phyloP scores from a whole-genome alignment of 2,797 vertebrate species.

The Danionella dracula region DNA sequence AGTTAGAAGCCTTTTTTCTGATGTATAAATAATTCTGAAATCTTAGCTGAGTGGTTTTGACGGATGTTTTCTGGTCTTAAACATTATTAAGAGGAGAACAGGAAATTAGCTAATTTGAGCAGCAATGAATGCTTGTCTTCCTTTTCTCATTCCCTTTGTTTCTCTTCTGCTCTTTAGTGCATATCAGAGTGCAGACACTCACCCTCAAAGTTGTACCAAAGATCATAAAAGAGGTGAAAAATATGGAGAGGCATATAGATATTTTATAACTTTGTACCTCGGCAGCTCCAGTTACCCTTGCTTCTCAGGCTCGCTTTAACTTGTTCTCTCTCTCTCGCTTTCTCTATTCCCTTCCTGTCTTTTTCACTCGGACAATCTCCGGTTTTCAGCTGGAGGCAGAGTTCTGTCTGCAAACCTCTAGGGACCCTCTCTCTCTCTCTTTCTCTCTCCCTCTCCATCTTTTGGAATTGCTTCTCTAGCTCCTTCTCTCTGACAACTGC shows the following conservation, averaged over 20 bases:
- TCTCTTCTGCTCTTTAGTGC: too few relatives aligned
- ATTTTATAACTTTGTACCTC: neutral
- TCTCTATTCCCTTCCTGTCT: neutral
- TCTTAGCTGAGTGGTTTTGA: too few relatives aligned
- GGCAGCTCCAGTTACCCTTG: neutral
- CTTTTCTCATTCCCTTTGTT: too few relatives aligned
- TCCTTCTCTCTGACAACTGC: constrained; percentile 13
- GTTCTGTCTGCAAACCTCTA: constrained; percentile 18
- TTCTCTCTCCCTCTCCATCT: neutral
- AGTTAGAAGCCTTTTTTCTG: too few relatives aligned
- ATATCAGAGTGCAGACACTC: neutral
- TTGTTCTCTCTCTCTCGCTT: constrained; percentile 2
- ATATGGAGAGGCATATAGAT: neutral
- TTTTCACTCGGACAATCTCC: constrained; percentile 2
- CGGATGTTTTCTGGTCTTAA: too few relatives aligned
- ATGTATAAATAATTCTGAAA: too few relatives aligned
- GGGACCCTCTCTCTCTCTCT: neutral
- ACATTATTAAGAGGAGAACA: too few relatives aligned
- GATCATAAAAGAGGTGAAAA: neutral
- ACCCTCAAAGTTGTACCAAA: neutral
- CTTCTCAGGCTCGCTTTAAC: neutral
- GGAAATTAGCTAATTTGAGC: too few relatives aligned
- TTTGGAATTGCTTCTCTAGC: neutral
- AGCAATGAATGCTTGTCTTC: too few relatives aligned
- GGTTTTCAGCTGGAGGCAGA: constrained; percentile 18